These are phyloP conservation scores for Diplosoma virens DNA, from an alignment of 23 tunicate species.

Conservation along the genomic window DNA sequence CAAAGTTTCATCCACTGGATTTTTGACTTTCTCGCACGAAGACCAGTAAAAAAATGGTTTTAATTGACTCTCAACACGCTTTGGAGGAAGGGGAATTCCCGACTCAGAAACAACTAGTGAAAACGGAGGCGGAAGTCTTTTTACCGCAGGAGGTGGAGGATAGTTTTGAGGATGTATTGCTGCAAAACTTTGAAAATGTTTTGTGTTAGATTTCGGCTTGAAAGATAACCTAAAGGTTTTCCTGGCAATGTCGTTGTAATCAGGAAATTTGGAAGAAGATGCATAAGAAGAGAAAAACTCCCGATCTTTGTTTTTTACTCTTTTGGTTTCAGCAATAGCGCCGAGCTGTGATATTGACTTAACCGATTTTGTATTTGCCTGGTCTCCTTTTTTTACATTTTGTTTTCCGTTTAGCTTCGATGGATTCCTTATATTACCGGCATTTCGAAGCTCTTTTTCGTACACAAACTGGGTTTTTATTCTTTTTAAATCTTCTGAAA, in stretches of 20 bases:
- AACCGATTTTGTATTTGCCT: no score
- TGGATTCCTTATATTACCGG: no score
- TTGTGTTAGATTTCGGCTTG: not conserved
- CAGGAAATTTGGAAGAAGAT: no score
- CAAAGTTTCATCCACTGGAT: constrained; percentile 63
- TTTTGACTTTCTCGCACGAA: constrained; percentile 15
- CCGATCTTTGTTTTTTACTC: no score
- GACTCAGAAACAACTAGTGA: constrained; percentile 19
- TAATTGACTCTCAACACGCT: constrained; percentile 38
- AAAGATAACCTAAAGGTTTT: constrained; percentile 9
- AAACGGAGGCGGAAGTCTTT: constrained; percentile 28
- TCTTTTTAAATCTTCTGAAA: no score
- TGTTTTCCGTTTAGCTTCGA: no score
- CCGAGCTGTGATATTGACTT: no score
- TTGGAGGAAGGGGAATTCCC: constrained; percentile 66
- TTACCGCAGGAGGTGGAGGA: constrained; percentile 36
- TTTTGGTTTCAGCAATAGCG: no score
- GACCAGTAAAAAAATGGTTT: constrained; percentile 89
- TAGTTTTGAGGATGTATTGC: not conserved
- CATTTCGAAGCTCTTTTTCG: no score
- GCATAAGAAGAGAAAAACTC: no score
- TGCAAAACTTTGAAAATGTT: constrained; percentile 14
- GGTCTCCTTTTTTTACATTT: no score
- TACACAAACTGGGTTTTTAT: no score
- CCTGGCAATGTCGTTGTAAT: not conserved